phyloP scores from a whole-genome alignment of 2,888 invertebrate species.

The Neelides folsomi region DNA sequence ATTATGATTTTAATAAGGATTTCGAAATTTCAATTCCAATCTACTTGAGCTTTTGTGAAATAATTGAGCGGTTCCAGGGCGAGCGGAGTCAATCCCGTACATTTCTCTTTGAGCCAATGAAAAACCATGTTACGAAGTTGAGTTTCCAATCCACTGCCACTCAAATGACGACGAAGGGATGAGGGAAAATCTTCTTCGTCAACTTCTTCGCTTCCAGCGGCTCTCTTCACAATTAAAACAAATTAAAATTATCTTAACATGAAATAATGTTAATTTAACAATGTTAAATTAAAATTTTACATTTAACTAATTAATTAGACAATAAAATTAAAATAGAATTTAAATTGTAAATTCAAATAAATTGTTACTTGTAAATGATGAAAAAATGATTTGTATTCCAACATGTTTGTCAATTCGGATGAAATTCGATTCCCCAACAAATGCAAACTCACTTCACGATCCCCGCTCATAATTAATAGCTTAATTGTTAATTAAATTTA shows the following conservation, averaged over 20 bases:
- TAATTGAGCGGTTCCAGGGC: conserved; percentile 53
- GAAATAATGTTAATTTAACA: too few relatives aligned
- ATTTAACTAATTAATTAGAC: too few relatives aligned
- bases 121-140: conserved; percentile 71
- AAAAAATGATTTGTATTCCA: conserved; percentile 61
- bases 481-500: too few relatives aligned
- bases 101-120: conserved; percentile 53
- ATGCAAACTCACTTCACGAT: conserved; percentile 52
- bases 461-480: conserved; percentile 1
- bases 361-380: conserved; percentile 59
- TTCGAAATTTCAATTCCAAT: conserved; percentile 4
- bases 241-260: conserved; percentile 16
- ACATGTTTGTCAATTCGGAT: conserved; percentile 61
- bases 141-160: conserved; percentile 63
- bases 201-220: conserved; percentile 62
- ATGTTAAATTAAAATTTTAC: too few relatives aligned
- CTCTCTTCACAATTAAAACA: conserved; percentile 48
- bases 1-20: neutral
- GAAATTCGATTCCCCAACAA: conserved; percentile 63
- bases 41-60: conserved; percentile 62
- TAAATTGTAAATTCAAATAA: neutral
- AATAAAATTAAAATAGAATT: too few relatives aligned
- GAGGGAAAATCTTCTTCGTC: conserved; percentile 59
- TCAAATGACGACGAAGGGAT: conserved; percentile 60
- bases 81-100: conserved; percentile 18